Evolutionary conservation across 2,888 invertebrate genomes (phyloP).

Genomic region (Cotesia congregata): DNA sequence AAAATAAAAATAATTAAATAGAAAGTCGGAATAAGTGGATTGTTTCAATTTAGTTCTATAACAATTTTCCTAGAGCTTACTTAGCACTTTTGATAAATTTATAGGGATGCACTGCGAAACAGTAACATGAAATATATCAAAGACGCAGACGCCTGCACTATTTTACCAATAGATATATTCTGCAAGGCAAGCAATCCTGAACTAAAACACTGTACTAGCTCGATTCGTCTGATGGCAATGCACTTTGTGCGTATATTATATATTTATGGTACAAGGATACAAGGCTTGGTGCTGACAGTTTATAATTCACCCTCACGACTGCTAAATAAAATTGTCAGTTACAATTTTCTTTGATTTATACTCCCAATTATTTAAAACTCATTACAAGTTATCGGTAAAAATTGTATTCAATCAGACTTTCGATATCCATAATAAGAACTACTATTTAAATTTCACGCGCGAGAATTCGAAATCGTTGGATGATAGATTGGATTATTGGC

Average conservation of each 20-base stretch:
- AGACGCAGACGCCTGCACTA: conserved; percentile 11
- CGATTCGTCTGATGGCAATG: background rate
- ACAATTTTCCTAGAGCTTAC: background rate
- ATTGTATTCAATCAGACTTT: background rate
- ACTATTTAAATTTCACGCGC: background rate
- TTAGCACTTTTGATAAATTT: background rate
- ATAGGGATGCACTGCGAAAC: background rate
- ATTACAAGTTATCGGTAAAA: background rate
- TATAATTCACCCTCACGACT: background rate
- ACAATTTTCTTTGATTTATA: background rate
- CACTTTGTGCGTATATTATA: background rate
- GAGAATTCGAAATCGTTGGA: background rate
- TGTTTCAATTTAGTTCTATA: background rate
- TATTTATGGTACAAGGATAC: background rate
- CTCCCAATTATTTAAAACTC: background rate
- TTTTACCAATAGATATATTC: conserved; percentile 13
- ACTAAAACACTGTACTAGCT: background rate
- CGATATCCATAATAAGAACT: background rate
- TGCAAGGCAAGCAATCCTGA: conserved; percentile 8
- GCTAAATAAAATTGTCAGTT: background rate
- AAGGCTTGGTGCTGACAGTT: background rate
- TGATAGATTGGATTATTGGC: background rate
- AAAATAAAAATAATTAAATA: background rate
- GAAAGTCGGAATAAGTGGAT: background rate
- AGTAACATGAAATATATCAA: background rate